Conservation (phyloP, 53 echinoderm and acorn worm species). For the Glandiceps talaboti region DNA sequence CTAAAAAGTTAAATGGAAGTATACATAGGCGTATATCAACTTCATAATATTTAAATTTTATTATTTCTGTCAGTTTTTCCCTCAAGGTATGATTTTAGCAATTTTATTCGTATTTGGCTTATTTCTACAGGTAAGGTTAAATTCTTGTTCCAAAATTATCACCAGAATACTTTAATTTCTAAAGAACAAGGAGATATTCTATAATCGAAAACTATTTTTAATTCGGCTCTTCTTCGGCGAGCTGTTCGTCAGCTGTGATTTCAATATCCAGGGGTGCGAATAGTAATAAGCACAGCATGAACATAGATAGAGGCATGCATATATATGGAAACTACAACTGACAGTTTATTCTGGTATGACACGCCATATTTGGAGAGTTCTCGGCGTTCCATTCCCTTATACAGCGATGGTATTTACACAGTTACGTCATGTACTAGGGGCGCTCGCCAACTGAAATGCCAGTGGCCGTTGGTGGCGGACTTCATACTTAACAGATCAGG, state of each 20-base stretch:
- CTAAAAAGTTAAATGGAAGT: no score
- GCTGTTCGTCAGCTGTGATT: no score
- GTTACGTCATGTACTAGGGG: neutral
- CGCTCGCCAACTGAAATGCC: neutral
- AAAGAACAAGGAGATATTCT: neutral
- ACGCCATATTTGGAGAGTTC: constrained; percentile 37
- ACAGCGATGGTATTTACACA: constrained; percentile 98
- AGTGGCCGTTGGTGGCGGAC: neutral
- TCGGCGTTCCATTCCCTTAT: constrained; percentile 97
- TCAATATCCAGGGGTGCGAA: constrained; percentile 12
- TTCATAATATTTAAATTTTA: no score
- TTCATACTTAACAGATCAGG: neutral
- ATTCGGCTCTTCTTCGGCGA: no score
- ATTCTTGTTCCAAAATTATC: no score
- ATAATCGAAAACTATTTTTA: no score
- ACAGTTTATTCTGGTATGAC: constrained; percentile 28
- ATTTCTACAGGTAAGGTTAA: no score
- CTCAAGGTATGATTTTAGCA: no score
- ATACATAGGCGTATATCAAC: no score
- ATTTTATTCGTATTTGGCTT: no score
- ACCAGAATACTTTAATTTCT: no score
- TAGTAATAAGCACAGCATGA: constrained; percentile 13
- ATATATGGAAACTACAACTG: constrained; percentile 58
- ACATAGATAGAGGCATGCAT: constrained; percentile 54
- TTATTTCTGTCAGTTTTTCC: no score